Percentiles rank a stretch among this genome's conserved stretches.
phyloP scores from a whole-genome alignment of 64 coral and sea anemone genomes.

The Porites australiensis region DNA sequence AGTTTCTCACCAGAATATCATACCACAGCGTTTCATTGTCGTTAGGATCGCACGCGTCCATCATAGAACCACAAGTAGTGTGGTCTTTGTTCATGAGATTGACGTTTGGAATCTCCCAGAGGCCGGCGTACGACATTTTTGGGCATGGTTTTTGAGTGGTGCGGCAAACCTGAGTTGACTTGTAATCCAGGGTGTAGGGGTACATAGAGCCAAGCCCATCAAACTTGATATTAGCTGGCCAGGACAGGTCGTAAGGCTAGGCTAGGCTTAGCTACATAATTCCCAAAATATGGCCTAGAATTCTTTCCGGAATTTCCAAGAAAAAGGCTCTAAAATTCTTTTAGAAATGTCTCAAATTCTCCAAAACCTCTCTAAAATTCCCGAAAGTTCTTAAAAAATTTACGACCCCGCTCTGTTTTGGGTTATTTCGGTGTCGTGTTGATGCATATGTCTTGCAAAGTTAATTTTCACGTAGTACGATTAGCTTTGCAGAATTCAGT shows the following conservation, averaged over 20 bases:
- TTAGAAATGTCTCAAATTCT: too few relatives aligned
- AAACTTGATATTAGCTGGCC: conserved; percentile 63
- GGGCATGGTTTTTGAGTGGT: conserved; percentile 47
- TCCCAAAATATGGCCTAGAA: too few relatives aligned
- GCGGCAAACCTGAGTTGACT: conserved; percentile 71
- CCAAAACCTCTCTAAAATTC: too few relatives aligned
- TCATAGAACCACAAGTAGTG: conserved; percentile 75
- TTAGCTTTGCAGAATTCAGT: too few relatives aligned
- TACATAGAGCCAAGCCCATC: conserved; percentile 60
- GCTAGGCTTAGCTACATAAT: too few relatives aligned
- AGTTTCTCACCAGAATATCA: conserved; percentile 47
- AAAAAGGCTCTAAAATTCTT: too few relatives aligned
- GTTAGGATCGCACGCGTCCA: conserved; percentile 74
- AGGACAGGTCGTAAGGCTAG: conserved; percentile 86
- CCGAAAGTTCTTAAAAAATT: too few relatives aligned
- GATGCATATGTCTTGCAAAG: too few relatives aligned
- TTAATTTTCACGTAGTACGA: too few relatives aligned
- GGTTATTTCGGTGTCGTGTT: too few relatives aligned
- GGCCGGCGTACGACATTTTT: conserved; percentile 78
- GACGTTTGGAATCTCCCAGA: conserved; percentile 85
- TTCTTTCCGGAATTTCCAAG: too few relatives aligned
- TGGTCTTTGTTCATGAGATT: conserved; percentile 82
- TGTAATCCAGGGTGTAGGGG: conserved; percentile 82
- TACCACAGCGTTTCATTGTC: conserved; percentile 54
- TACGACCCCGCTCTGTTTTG: too few relatives aligned